phyloP scores from a whole-genome alignment of 2,113 vertebrate species.

The Mesitornis unicolor region DNA sequence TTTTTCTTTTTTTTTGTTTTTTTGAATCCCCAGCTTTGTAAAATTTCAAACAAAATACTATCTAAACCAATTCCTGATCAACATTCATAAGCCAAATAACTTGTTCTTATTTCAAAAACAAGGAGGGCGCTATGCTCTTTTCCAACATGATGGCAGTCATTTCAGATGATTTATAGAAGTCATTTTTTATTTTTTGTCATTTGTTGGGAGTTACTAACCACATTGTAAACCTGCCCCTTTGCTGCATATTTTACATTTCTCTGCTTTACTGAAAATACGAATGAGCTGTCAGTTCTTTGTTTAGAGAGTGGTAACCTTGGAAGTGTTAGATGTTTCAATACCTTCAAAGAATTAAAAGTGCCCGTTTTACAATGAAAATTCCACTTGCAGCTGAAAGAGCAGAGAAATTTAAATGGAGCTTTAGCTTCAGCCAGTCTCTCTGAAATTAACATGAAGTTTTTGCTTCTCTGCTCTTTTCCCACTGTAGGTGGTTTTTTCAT shows the following conservation, averaged over 20 bases:
- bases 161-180: constrained; percentile 82
- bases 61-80: constrained; percentile 53
- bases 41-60: constrained; percentile 63
- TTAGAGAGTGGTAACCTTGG: constrained; percentile 79
- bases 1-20: background rate
- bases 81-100: constrained; percentile 43
- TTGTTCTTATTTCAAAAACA: constrained; percentile 41
- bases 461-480: constrained; percentile 89
- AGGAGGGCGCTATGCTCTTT: constrained; percentile 78
- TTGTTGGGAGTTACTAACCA: constrained; percentile 90
- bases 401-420: constrained; percentile 85
- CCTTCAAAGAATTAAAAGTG: constrained; percentile 78
- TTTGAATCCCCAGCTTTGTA: constrained; percentile 14
- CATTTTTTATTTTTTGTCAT: constrained; percentile 80
- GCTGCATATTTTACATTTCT: constrained; percentile 89
- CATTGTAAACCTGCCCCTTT: constrained; percentile 84
- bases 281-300: constrained; percentile 80
- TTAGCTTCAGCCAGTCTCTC: constrained; percentile 74
- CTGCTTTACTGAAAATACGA: constrained; percentile 84
- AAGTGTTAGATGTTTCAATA: constrained; percentile 79
- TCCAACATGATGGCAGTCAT: constrained; percentile 86
- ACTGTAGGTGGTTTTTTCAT: constrained; percentile 99
- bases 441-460: constrained; percentile 79
- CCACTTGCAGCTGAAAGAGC: constrained; percentile 90
- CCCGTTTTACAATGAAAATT: constrained; percentile 87